These are phyloP conservation scores for Macropis europaea DNA, from an alignment of 2,888 invertebrate genomes.

Conservation along the genomic window DNA sequence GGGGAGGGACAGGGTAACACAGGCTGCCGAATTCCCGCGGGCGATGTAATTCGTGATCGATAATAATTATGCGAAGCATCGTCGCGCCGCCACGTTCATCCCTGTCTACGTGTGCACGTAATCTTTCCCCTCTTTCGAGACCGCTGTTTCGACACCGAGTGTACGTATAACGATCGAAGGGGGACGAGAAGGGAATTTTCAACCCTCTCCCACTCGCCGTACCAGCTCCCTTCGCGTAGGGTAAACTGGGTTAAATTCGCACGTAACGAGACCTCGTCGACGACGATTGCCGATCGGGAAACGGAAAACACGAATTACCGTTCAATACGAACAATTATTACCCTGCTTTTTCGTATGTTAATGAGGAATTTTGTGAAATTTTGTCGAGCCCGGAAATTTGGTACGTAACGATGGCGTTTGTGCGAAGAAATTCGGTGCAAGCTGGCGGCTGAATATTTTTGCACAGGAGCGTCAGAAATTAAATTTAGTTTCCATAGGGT, in stretches of 20 bases:
- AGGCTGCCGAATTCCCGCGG: conserved; percentile 44
- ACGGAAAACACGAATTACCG: conserved; percentile 23
- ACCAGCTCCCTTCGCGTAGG: conserved; percentile 18
- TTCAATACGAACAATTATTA: conserved; percentile 19
- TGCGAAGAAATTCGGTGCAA: no score
- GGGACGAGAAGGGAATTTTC: conserved; percentile 57
- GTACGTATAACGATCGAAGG: conserved; percentile 30
- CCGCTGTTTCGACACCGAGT: conserved; percentile 28
- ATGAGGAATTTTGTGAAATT: neutral
- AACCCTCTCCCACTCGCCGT: no score
- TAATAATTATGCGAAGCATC: conserved; percentile 61
- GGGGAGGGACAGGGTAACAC: no score
- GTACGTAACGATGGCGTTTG: no score
- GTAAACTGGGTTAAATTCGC: conserved; percentile 64
- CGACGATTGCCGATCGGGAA: conserved; percentile 44
- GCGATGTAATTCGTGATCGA: conserved; percentile 63
- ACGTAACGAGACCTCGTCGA: conserved; percentile 41
- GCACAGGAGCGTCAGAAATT: no score
- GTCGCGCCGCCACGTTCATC: conserved; percentile 25
- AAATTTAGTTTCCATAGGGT: no score
- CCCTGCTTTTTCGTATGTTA: neutral
- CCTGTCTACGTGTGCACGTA: conserved; percentile 5
- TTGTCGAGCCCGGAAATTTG: no score
- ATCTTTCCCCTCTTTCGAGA: conserved; percentile 17
- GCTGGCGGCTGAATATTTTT: no score